Conservation (phyloP, 1,140 invertebrate genomes). For the Pseudomyrmex sp. region DNA sequence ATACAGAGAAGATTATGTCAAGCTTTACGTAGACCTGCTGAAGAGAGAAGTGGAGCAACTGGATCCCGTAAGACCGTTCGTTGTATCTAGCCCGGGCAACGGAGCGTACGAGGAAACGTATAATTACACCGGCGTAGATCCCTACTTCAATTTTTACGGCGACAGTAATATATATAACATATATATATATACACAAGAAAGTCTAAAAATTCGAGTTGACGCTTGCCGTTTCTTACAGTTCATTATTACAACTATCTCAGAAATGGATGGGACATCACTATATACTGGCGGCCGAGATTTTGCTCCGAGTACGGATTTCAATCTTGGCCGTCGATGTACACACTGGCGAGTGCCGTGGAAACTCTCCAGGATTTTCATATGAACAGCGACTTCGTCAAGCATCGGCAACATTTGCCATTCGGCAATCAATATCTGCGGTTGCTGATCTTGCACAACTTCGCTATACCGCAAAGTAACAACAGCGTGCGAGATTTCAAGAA, state of each 20-base stretch:
- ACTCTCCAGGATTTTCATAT: conserved; percentile 87
- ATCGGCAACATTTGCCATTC: conserved; percentile 93
- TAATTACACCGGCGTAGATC: conserved; percentile 91
- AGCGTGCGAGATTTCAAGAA: conserved; percentile 84
- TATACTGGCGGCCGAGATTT: conserved; percentile 94
- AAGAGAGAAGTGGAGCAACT: conserved; percentile 87
- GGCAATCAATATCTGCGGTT: conserved; percentile 88
- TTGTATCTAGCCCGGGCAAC: conserved; percentile 97
- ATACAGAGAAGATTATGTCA: conserved; percentile 93
- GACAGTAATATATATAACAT: conserved; percentile 88
- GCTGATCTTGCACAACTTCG: conserved; percentile 87
- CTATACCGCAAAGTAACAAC: conserved; percentile 85
- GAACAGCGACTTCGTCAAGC: conserved; percentile 88
- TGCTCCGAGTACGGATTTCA: conserved; percentile 98
- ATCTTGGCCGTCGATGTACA: conserved; percentile 91
- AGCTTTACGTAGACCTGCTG: conserved; percentile 94
- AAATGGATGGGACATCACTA: conserved; percentile 92
- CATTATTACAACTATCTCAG: conserved; percentile 96
- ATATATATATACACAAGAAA: no score
- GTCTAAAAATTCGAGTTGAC: background rate
- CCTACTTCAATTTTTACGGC: conserved; percentile 92
- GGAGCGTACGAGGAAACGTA: conserved; percentile 91
- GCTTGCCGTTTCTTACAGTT: conserved; percentile 85
- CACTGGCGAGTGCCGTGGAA: conserved; percentile 86
- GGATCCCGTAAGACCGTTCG: conserved; percentile 89